These are phyloP conservation scores for Chymomyza amoena DNA, from an alignment of 2,888 invertebrate species.

Conservation along the genomic window DNA sequence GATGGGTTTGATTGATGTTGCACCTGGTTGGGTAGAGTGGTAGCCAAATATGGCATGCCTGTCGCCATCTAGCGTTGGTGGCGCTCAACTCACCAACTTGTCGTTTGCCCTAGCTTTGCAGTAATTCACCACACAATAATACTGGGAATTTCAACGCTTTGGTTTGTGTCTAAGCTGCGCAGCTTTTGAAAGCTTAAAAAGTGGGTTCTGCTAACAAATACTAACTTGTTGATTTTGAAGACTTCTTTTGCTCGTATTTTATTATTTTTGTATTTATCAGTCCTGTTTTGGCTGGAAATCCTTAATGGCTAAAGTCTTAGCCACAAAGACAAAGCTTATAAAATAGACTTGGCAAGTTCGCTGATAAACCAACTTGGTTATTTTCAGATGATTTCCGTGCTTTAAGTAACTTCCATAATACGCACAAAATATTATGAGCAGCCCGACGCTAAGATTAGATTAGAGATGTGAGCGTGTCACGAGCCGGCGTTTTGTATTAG, in stretches of 20 bases:
- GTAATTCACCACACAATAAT: slow-evolving; percentile 35
- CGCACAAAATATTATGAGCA: neutral
- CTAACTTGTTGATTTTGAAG: neutral
- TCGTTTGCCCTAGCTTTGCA: neutral
- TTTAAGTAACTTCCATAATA: slow-evolving; percentile 28
- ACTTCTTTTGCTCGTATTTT: neutral
- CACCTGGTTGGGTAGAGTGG: neutral
- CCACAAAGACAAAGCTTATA: slow-evolving; percentile 4
- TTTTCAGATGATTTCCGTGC: slow-evolving; percentile 35
- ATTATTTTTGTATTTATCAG: too few species aligned
- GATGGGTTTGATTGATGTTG: slow-evolving; percentile 18
- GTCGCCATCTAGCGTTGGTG: slow-evolving; percentile 34
- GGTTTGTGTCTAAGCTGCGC: slow-evolving; percentile 12
- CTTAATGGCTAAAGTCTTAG: too few species aligned
- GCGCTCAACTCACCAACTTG: slow-evolving; percentile 34
- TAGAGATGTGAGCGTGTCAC: neutral
- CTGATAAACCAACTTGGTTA: slow-evolving; percentile 28
- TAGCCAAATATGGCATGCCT: neutral
- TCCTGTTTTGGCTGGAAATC: too few species aligned
- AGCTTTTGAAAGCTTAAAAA: neutral
- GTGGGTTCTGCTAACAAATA: neutral
- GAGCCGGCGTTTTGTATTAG: too few species aligned
- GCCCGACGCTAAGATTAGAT: too few species aligned
- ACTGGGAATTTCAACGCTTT: slow-evolving; percentile 41
- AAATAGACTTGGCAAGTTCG: slow-evolving; percentile 12